Conservation (phyloP, 2,888 invertebrate genomes). For the Drosophila paramelanica region DNA sequence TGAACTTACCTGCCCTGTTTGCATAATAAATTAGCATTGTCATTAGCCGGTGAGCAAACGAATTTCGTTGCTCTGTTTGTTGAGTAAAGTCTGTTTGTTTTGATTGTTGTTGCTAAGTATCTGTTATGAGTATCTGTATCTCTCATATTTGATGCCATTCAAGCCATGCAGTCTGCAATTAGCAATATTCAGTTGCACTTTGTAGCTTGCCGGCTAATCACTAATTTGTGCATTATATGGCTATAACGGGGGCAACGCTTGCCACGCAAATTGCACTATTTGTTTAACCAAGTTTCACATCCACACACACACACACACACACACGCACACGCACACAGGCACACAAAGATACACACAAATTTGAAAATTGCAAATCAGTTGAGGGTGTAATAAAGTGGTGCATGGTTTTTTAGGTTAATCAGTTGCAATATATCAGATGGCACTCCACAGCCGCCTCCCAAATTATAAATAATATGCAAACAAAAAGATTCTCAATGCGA, state of each 20-base stretch:
- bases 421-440: constrained; percentile 46
- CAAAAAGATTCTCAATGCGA: constrained; percentile 55
- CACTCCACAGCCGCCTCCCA: constrained; percentile 2
- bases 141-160: background rate
- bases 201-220: background rate
- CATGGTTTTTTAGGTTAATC: constrained; percentile 66
- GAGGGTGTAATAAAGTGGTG: constrained; percentile 24
- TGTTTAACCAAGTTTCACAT: constrained; percentile 43
- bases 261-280: constrained; percentile 31
- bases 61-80: constrained; percentile 1
- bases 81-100: background rate
- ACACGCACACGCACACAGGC: background rate
- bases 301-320: background rate
- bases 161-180: background rate
- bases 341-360: background rate
- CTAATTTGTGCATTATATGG: background rate
- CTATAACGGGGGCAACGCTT: background rate
- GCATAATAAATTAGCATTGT: background rate
- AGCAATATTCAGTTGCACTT: background rate
- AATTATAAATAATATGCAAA: constrained; percentile 57
- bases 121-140: constrained; percentile 6
- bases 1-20: background rate
- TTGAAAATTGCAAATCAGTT: constrained; percentile 5
- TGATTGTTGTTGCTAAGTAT: constrained; percentile 9
- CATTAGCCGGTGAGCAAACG: constrained; percentile 1